Base-by-base conservation (phyloP, 2,797 vertebrate species). In the Epinephelus coioides region DNA sequence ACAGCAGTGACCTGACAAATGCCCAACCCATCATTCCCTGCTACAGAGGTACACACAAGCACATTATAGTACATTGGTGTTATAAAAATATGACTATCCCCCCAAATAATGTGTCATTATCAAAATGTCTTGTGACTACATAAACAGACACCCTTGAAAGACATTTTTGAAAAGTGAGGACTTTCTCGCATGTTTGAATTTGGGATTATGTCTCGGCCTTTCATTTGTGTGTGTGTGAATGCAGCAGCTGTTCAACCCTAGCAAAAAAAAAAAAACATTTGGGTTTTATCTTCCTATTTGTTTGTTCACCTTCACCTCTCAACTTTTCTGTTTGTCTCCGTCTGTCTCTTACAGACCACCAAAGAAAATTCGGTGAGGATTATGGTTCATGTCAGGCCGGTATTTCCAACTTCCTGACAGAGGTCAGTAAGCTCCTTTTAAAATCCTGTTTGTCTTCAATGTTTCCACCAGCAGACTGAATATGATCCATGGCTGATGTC, bases 381-480 rank as follows among this genome's bases (percentile, higher is more conserved):
- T 96, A 97, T 78, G 96, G 94, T 12, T 97, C 98, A 0, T 99
- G 98, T 93, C 98, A 99, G 90, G 98, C 96, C 72, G 98, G 98
- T 64, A 99, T 97, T 81, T 94, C 93, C 51, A 93, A 91, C 85
- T 82, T 90, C 69, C 78, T 92, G 76, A 92, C 88, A 1, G 66
- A 93, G 94, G 92, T 93, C 57, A 89, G 84, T 79, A 27, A n/a
- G 7, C 14, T 23, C 5, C 12, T 51, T 30, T 72, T 40, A 56
- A 59, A 65, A 23, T 69, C 72, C 19, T 43, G n/a, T 72, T 56
- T 69, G 8, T 59, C 25, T 21, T 72, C 21, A 4, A 2, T 21
- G 17, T 59, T 78, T 61, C 25, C 53, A 38, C 25, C 53, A 38
- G 38, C 7, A 69, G 60, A 50, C n/a, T 50, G 14, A 72, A 44